Base-by-base conservation (phyloP, 2,888 invertebrate species). In the Pristionchus exspectatus region DNA sequence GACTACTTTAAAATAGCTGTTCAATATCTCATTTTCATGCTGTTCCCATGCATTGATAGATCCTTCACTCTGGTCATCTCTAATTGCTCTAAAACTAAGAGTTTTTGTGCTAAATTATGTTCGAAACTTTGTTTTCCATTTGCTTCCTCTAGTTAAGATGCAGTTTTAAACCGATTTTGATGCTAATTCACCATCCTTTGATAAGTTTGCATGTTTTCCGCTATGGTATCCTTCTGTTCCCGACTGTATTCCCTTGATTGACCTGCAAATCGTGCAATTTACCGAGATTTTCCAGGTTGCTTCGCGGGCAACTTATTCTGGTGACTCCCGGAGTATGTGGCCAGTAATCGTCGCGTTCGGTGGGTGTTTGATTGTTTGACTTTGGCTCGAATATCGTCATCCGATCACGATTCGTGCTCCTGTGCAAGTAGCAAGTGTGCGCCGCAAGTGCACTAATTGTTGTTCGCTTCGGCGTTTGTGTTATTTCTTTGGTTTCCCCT, bases 281-380 rank as follows among this genome's bases (percentile, higher is more conserved):
- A 50, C 3, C 44, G 44, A 59, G 14, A 18, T 56, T n/a, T 56
- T 66, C 21, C 86, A 86, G 86, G 86, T 18, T 44, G 66, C 33
- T 66, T 24, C 18, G 30, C 63, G 56, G n/a, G 63, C 66, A 66
- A 86, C 38, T 86, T 30, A 30, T 38, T 86, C 33, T 77, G 50
- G 44, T 66, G 86, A 21, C n/a, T 16, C 44, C 33, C 72, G 18
- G 72, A 63, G 63, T 27, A 87, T 87, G 87, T 87, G 87, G 87
- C 87, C 87, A 10, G 54, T 87, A 7, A 50, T 87, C 50, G 44
- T 50, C 87, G 72, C 69, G 33, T 44, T 87, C 24, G 87, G 87
- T 87, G 72, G 50, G 87, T 72, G 72, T 86, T 86, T 66, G 50
- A 44, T 81, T n/a, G 50, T n/a, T 44, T 30, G 33, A 50, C 12